Evolutionary conservation across 2,113 vertebrate species (phyloP).

Genomic region (human (Homo sapiens)): GRCh38 chr1:89945501-89946000

Average conservation of each 20-base stretch:
- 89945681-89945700: slow-evolving; percentile 13
- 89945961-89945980: background rate
- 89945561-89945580: background rate
- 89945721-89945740: background rate
- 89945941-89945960: background rate
- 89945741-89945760: background rate
- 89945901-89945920: background rate
- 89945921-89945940: background rate
- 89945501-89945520: background rate
- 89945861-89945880: background rate
- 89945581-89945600: background rate
- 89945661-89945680: background rate
- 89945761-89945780: background rate
- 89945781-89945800: slow-evolving; percentile 9
- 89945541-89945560: background rate
- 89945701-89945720: background rate
- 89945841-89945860: background rate
- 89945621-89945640: slow-evolving; percentile 24
- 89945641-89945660: background rate
- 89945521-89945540: background rate
- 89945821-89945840: background rate
- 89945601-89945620: background rate
- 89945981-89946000: background rate
- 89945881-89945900: background rate
- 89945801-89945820: background rate